Conservation (phyloP, 30 jellyfish, hydroid and myxozoan genomes). For the Phacellophora camtschatica region DNA sequence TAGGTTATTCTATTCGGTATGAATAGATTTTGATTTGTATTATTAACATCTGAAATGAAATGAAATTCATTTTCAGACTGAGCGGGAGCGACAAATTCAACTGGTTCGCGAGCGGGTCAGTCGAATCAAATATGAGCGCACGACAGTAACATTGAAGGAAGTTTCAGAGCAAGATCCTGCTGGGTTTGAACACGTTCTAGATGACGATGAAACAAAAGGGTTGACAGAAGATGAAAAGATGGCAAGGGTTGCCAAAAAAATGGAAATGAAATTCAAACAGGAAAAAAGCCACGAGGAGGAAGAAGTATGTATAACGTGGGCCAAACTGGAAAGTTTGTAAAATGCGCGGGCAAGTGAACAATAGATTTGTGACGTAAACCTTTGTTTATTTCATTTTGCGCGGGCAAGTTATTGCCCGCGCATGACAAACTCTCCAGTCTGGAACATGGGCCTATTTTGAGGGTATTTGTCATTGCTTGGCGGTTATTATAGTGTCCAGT, state of each 20-base stretch:
- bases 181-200: slow-evolving; percentile 39
- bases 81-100: slow-evolving; percentile 87
- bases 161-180: slow-evolving; percentile 21
- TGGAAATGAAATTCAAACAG: slow-evolving; percentile 77
- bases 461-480: no score
- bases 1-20: no score
- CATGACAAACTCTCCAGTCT: no score
- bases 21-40: no score
- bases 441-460: no score
- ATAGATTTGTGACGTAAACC: no score
- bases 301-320: slow-evolving; percentile 17
- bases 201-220: slow-evolving; percentile 44
- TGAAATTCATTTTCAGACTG: slow-evolving; percentile 41
- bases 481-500: no score
- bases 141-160: slow-evolving; percentile 77
- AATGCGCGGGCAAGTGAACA: no score
- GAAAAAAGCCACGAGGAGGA: slow-evolving; percentile 47
- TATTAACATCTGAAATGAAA: not conserved
- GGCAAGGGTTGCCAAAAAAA: slow-evolving; percentile 74
- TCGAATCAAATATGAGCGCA: slow-evolving; percentile 80
- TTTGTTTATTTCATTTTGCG: no score
- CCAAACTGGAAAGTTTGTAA: no score
- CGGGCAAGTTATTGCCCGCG: no score
- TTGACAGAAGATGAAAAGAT: slow-evolving; percentile 78
- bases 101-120: slow-evolving; percentile 82